These are phyloP conservation scores for Leistus spinibarbis DNA, from an alignment of 2,888 invertebrate species.

Conservation along the genomic window DNA sequence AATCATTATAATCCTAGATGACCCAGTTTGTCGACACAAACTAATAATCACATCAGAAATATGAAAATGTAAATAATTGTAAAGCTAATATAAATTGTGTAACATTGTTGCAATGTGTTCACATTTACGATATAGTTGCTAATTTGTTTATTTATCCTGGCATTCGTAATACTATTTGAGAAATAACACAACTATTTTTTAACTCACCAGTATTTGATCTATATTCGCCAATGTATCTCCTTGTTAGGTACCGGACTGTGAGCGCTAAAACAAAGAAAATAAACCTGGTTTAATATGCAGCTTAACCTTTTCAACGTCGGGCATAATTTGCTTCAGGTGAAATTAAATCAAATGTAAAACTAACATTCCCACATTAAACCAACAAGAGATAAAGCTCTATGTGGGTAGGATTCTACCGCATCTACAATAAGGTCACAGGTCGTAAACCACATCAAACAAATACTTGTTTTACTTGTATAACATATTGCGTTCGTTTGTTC, in stretches of 20 bases:
- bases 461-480: neutral
- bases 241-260: constrained; percentile 77
- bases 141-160: neutral
- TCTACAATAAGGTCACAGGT: constrained; percentile 13
- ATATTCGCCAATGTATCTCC: constrained; percentile 81
- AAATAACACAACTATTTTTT: neutral
- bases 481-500: too few species aligned
- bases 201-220: constrained; percentile 76
- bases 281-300: too few species aligned
- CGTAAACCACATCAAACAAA: neutral
- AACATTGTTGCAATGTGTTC: neutral
- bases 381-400: neutral
- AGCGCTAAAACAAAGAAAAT: constrained; percentile 65
- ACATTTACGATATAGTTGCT: neutral
- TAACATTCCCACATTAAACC: neutral
- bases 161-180: too few species aligned
- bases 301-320: too few species aligned
- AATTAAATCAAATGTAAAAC: neutral
- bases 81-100: neutral
- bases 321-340: too few species aligned
- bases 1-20: neutral
- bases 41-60: neutral
- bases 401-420: neutral
- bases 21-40: neutral
- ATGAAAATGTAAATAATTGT: neutral